Base-by-base conservation (phyloP, 1,140 invertebrate genomes). In the Musca vetustissima region DNA sequence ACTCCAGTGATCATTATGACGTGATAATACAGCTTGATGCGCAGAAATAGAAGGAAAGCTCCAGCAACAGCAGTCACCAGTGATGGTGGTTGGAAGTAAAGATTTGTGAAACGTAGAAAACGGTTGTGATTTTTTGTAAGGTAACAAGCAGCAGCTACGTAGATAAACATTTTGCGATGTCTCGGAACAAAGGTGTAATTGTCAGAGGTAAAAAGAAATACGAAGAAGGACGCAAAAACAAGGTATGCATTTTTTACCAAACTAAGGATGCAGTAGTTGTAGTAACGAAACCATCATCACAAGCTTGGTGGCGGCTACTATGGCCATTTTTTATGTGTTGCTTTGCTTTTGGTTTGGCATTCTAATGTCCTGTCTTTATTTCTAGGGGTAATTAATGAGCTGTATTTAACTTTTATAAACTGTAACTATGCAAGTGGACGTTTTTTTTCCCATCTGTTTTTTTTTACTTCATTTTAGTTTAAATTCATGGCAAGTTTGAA, bases 371-470 rank as follows among this genome's bases (percentile, higher is more conserved):
- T 36, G 57, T 61, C 57, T 61, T 13, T 13, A 61, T 32, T 36
- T 17, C 28, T 61, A 61, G 57, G 57, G 57, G 57, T 61, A 61
- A 61, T 61, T 61, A 61, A 61, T 61, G 28, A 61, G 53, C 53
- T 57, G 24, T 57, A 57, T 57, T 57, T 57, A 57, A 57, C 53
- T 57, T 57, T 57, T 21, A 28, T 57, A 57, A 17, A 28, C 53
- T 22, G 24, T n/a, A 57, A 57, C 49, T 50, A 25, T 57, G 36
- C 4, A 13, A 43, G 13, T 57, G 24, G 11, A 43, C 36, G 7
- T 15, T 57, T 28, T 57, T 57, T 57, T 25, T 3, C 15, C 14
- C 14, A 28, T 57, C 19, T 19, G n/a, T n/a, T n/a, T 25, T 32
- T 55, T 55, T 43, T 24, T 55, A 2, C 13, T 24, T 28, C 22